Base-by-base conservation (phyloP, 2,113 vertebrate genomes). In the Entosphenus tridentatus region DNA sequence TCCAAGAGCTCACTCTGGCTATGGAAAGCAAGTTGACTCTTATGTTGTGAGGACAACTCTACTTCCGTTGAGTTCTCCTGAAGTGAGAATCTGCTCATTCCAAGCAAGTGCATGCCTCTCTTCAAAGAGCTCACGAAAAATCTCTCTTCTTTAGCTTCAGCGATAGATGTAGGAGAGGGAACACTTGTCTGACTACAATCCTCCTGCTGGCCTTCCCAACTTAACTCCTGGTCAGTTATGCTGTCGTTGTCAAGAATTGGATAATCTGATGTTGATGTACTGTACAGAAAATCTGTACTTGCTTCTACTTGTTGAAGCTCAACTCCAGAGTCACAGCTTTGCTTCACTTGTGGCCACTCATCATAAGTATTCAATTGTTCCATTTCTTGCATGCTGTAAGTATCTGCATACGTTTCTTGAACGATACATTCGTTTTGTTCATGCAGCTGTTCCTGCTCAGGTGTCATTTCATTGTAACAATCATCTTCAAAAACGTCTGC, bases 1-100 rank as follows among this genome's bases (percentile, higher is more conserved):
- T 21, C 62, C n/a, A 65, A n/a, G 10, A 65, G 62, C 62, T 65
- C 62, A 65, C 62, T 65, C 21, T 65, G 62, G 62, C 62, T 65
- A 21, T 65, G 62, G 21, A 16, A 65, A 16, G 62, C 62, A 9
- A 21, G 62, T 16, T 65, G 62, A 21, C 21, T 65, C 9, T 65
- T 21, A 65, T 65, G n/a, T 9, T 39, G 39, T 39, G 39, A 39
- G 39, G 39, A 39, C 39, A 39, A 16, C 21, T 65, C 62, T n/a
- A 21, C 21, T n/a, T 65, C n/a, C 21, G 62, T 16, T 9, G 62
- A 21, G 62, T 65, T 65, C 62, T 65, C 62, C 62, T 65, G 62
- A 9, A 65, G 62, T 65, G 62, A 65, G 21, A 65, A 65, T 16
- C 62, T n/a, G 62, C 62, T 65, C 39, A 39, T 39, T n/a, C 62